Percentiles rank a stretch among this genome's conserved stretches.
Evolutionary conservation across 2,113 vertebrate genomes (phyloP).

Genomic region (Pampusana beccarii): DNA sequence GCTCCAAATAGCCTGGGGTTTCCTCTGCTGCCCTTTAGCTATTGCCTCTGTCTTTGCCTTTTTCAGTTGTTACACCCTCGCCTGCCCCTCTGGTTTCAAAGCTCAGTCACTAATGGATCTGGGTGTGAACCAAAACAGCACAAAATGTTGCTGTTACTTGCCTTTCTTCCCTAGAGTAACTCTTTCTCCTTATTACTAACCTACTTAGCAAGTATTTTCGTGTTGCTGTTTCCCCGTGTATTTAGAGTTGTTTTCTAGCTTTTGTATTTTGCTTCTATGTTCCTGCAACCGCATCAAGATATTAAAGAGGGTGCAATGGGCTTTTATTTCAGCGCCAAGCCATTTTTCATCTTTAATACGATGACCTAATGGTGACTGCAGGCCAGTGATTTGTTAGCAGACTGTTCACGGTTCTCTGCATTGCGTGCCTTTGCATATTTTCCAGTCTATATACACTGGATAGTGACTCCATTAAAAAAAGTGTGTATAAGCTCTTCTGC

Average conservation of each 20-base stretch:
- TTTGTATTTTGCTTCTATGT: neutral
- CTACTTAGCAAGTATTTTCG: neutral
- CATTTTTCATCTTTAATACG: slow-evolving; percentile 12
- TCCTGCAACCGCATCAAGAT: neutral
- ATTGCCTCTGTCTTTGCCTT: neutral
- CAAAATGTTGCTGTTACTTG: neutral
- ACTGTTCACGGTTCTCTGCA: neutral
- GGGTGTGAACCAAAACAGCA: neutral
- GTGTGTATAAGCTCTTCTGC: slow-evolving; percentile 3
- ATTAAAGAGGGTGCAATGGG: neutral
- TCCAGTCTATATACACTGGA: slow-evolving; percentile 16
- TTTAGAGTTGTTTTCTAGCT: neutral
- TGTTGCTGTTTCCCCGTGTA: neutral
- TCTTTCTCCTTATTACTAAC: neutral
- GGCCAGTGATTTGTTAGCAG: neutral
- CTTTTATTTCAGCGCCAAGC: slow-evolving; percentile 13
- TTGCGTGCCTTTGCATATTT: slow-evolving; percentile 5
- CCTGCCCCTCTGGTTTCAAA: neutral
- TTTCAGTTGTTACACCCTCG: neutral
- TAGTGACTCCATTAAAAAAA: slow-evolving; percentile 28
- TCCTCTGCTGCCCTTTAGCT: neutral
- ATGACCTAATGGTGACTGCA: slow-evolving; percentile 9
- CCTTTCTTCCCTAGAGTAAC: neutral
- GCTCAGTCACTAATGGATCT: neutral
- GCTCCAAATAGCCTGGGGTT: neutral